phyloP scores from a whole-genome alignment of 1,140 invertebrate species.

The Plutomurus gul region DNA sequence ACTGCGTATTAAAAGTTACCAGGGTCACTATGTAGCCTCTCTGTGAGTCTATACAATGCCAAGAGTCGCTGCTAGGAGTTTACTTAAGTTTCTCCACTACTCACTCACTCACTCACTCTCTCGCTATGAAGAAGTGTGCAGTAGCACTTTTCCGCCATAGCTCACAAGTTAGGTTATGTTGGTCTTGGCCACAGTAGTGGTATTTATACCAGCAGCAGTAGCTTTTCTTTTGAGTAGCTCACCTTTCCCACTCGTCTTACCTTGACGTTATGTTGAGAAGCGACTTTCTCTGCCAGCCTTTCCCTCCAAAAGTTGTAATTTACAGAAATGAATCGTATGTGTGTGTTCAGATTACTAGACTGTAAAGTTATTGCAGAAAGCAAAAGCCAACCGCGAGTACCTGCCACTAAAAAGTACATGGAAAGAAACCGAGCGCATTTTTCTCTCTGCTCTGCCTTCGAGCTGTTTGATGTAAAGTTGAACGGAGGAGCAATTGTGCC shows the following conservation, averaged over 20 bases:
- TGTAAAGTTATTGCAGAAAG: slow-evolving; percentile 6
- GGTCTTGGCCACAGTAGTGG: too few relatives aligned
- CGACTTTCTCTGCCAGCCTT: not conserved
- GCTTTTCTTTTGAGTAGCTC: not conserved
- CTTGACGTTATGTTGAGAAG: not conserved
- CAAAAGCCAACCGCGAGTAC: not conserved
- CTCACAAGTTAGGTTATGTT: too few relatives aligned
- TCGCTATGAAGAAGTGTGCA: too few relatives aligned
- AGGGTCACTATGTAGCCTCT: too few relatives aligned
- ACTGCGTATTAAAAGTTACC: not conserved
- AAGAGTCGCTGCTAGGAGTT: too few relatives aligned
- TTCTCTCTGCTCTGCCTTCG: not conserved
- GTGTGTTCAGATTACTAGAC: not conserved
- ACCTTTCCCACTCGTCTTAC: not conserved
- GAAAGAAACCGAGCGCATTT: not conserved
- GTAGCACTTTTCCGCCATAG: too few relatives aligned
- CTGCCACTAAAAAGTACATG: not conserved
- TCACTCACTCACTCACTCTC: too few relatives aligned
- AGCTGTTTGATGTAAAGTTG: not conserved
- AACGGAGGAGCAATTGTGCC: too few relatives aligned
- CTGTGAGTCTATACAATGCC: too few relatives aligned
- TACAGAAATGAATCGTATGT: not conserved
- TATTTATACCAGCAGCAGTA: too few relatives aligned
- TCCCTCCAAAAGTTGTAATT: not conserved
- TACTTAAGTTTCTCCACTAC: too few relatives aligned